phyloP scores from a whole-genome alignment of 2,797 vertebrate species.

The Microcaecilia unicolor region DNA sequence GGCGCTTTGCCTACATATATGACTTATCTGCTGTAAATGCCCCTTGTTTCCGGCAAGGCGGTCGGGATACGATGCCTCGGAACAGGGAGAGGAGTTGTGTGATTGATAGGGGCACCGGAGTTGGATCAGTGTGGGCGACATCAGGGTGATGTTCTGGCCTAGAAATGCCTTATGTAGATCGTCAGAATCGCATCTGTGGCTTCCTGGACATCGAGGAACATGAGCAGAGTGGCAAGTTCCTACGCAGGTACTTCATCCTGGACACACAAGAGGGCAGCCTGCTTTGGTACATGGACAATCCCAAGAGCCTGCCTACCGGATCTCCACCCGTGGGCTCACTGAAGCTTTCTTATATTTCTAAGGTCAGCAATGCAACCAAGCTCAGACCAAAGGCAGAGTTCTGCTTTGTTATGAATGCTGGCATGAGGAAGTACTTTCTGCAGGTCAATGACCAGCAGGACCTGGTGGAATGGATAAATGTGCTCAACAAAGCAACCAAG shows the following conservation, averaged over 20 bases:
- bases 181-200: constrained; percentile 96
- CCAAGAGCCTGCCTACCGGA: too few species aligned
- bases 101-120: too few species aligned
- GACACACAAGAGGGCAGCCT: constrained; percentile 82
- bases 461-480: constrained; percentile 90
- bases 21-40: too few species aligned
- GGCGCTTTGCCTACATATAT: too few species aligned
- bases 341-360: too few species aligned
- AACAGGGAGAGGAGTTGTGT: too few species aligned
- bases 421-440: constrained; percentile 95
- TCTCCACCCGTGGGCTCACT: too few species aligned
- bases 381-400: too few species aligned
- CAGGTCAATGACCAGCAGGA: constrained; percentile 98
- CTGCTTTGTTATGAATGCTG: constrained; percentile 97
- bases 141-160: constrained; percentile 84
- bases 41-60: too few species aligned
- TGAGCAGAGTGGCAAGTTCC: constrained; percentile 92
- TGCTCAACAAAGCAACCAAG: constrained; percentile 97
- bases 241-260: constrained; percentile 90
- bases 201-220: constrained; percentile 96
- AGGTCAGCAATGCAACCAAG: too few species aligned
- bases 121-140: too few species aligned
- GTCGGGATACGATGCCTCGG: too few species aligned
- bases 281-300: constrained; percentile 96
- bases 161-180: constrained; percentile 98